phyloP scores from a whole-genome alignment of 2,113 vertebrate genomes.

The Tachysurus vachellii region DNA sequence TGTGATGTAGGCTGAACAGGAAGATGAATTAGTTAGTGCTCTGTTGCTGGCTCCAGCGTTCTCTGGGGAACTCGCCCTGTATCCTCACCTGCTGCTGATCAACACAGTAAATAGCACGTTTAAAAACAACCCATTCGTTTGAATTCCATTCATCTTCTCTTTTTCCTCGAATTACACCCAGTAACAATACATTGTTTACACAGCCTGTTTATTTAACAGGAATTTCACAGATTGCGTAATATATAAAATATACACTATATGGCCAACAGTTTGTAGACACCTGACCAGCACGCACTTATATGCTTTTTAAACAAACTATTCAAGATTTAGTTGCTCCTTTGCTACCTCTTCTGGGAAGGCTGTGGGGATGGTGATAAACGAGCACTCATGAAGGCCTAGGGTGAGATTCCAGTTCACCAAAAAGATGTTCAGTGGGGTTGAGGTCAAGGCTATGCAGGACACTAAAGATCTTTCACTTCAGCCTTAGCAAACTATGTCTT shows the following conservation, averaged over 20 bases:
- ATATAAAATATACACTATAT: not conserved
- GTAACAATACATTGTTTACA: slow-evolving; percentile 15
- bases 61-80: slow-evolving; percentile 38
- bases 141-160: slow-evolving; percentile 48
- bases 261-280: slow-evolving; percentile 1
- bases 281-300: not conserved
- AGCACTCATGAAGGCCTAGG: not conserved
- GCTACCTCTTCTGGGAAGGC: not conserved
- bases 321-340: no score
- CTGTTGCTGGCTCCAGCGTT: slow-evolving; percentile 38
- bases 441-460: not conserved
- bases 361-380: not conserved
- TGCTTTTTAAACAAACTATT: no score
- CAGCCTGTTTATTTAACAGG: not conserved
- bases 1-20: slow-evolving; percentile 47
- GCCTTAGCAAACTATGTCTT: not conserved
- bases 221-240: not conserved
- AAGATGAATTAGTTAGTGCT: slow-evolving; percentile 55
- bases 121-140: slow-evolving; percentile 53
- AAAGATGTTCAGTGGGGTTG: not conserved
- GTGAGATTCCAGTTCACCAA: not conserved
- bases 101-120: slow-evolving; percentile 49
- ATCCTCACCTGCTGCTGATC: slow-evolving; percentile 53
- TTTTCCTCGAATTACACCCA: slow-evolving; percentile 14
- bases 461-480: not conserved